Conservation (phyloP, 2,888 invertebrate species). For the Gortyna flavago region DNA sequence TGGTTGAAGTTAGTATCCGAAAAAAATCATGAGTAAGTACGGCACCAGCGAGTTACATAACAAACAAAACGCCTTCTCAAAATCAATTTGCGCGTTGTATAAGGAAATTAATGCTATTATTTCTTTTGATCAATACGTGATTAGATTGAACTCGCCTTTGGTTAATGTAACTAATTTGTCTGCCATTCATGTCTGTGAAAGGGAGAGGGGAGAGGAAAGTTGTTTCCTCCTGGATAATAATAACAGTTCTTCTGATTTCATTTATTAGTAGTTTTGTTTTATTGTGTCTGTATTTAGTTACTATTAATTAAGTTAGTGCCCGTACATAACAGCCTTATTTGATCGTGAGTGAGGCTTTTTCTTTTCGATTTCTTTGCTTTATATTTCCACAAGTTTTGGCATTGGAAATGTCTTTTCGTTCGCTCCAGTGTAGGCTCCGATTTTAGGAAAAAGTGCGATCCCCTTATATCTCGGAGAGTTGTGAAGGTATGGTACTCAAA, state of each 20-base stretch:
- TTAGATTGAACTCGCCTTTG: constrained; percentile 13
- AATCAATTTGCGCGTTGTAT: constrained; percentile 21
- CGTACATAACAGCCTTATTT: background rate
- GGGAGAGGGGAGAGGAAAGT: background rate
- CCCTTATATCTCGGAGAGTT: too few species aligned
- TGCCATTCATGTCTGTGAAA: constrained; percentile 31
- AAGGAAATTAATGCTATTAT: constrained; percentile 38
- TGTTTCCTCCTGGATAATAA: background rate
- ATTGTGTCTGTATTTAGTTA: background rate
- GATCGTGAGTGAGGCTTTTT: background rate
- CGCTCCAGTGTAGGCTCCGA: too few species aligned
- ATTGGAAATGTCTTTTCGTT: too few species aligned
- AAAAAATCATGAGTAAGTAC: background rate
- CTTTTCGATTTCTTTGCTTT: background rate
- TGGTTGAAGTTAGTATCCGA: background rate
- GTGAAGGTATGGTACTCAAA: too few species aligned
- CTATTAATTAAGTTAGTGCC: too few species aligned
- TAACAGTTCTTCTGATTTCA: constrained; percentile 20
- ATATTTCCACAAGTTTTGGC: too few species aligned
- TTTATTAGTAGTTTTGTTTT: constrained; percentile 20
- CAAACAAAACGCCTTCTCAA: constrained; percentile 1
- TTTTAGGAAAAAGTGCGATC: too few species aligned
- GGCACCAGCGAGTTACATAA: background rate
- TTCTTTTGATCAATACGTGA: constrained; percentile 35
- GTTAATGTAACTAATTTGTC: constrained; percentile 48